Percentiles rank a stretch among this genome's conserved stretches.
Conservation (phyloP, 2,113 vertebrate species). For the Oenanthe melanoleuca region DNA sequence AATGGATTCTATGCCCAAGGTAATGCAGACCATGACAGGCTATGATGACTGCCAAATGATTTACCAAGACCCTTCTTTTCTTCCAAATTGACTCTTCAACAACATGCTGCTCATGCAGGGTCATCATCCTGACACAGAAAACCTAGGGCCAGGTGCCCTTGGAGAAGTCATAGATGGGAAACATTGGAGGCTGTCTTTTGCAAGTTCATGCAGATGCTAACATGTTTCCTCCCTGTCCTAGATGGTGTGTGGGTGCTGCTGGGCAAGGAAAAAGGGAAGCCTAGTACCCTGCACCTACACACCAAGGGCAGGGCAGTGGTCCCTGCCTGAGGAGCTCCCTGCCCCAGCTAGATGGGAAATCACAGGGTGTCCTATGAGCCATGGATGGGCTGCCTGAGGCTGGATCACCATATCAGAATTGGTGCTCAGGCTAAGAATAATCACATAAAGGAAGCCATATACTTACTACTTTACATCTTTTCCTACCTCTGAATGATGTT, state of each 20-base stretch:
- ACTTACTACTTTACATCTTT: not conserved
- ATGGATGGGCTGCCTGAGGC: not conserved
- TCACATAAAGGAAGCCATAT: not conserved
- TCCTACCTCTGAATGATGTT: not conserved
- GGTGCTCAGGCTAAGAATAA: not conserved
- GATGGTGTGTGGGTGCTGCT: fast-evolving
- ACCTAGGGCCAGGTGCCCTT: not conserved
- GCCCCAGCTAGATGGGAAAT: not conserved
- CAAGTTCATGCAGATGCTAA: not conserved
- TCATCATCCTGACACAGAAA: not conserved
- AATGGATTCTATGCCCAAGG: not conserved
- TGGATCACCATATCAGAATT: not conserved
- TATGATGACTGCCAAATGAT: not conserved
- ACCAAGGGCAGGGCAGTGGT: not conserved
- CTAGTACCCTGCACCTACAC: not conserved
- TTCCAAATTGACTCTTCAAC: not conserved
- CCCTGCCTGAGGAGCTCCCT: not conserved
- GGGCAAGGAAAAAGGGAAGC: not conserved
- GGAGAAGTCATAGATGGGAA: not conserved
- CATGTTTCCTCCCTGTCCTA: not conserved
- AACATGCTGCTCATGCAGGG: not conserved
- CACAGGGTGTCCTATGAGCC: not conserved
- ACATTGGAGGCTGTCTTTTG: not conserved
- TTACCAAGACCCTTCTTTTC: not conserved
- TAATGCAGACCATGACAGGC: fast-evolving